A percentile compares a stretch with the other conserved stretches of the same genome.
These are phyloP conservation scores for Craniophora ligustri DNA, from an alignment of 2,888 invertebrate genomes.

Conservation along the genomic window DNA sequence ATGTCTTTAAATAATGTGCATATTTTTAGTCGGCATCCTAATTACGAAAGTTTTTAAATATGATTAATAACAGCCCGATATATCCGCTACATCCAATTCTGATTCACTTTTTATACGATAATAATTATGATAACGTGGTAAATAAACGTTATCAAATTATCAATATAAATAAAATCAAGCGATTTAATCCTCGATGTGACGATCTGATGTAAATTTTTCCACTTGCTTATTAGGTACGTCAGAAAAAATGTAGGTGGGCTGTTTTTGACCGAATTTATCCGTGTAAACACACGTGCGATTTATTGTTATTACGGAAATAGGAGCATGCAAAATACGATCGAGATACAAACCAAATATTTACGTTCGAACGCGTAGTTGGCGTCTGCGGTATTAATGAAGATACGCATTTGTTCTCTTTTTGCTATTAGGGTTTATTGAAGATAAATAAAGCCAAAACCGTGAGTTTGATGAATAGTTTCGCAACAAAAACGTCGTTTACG, in stretches of 20 bases:
- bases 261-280: conserved; percentile 20
- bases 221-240: conserved; percentile 4
- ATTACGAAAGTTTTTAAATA: conserved; percentile 23
- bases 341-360: conserved; percentile 54
- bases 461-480: no score
- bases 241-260: conserved; percentile 12
- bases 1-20: conserved; percentile 8
- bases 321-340: conserved; percentile 34
- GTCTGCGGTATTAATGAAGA: conserved; percentile 27
- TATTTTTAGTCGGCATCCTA: conserved; percentile 15
- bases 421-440: conserved; percentile 3
- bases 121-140: conserved; percentile 14
- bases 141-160: conserved; percentile 13
- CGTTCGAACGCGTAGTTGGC: conserved; percentile 40
- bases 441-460: no score
- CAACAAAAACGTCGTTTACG: no score
- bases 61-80: neutral
- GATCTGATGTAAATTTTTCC: conserved; percentile 25
- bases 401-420: conserved; percentile 23
- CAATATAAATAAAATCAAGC: conserved; percentile 8
- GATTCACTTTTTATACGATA: conserved; percentile 26
- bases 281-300: conserved; percentile 28
- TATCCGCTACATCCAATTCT: conserved; percentile 4
- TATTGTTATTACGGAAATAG: conserved; percentile 50
- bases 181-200: neutral